phyloP scores from a whole-genome alignment of 2,888 invertebrate genomes.

The Lasioglossum leucozonium region DNA sequence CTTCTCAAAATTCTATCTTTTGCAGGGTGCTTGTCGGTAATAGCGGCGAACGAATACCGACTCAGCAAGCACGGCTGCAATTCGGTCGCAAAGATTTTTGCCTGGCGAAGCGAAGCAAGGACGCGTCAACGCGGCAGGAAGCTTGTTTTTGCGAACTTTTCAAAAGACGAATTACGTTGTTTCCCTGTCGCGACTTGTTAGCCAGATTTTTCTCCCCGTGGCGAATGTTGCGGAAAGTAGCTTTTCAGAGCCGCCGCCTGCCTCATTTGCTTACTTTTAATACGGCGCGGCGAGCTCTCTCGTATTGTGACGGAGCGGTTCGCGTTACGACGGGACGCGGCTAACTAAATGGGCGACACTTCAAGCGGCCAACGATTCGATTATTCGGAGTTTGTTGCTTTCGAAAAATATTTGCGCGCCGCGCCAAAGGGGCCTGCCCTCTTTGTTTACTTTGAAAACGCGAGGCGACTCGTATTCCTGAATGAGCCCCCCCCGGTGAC shows the following conservation, averaged over 20 bases:
- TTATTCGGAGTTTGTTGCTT: neutral
- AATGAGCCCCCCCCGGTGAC: neutral
- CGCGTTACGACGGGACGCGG: neutral
- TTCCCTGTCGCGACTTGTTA: neutral
- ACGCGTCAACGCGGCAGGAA: neutral
- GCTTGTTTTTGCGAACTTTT: constrained; percentile 3
- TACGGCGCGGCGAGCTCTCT: neutral
- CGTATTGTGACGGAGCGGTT: neutral
- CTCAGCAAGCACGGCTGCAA: neutral
- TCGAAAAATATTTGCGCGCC: neutral
- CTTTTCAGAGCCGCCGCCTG: neutral
- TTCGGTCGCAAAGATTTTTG: neutral
- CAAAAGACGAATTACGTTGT: constrained; percentile 1
- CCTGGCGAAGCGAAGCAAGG: neutral
- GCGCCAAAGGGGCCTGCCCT: neutral
- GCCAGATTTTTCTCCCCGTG: neutral
- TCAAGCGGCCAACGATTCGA: neutral
- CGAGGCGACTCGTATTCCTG: neutral
- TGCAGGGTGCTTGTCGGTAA: neutral
- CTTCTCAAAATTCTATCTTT: neutral
- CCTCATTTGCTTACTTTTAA: constrained; percentile 16
- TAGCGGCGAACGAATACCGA: neutral
- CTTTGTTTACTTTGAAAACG: neutral
- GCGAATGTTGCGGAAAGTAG: neutral
- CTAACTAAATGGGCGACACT: neutral